A percentile compares a stretch with the other conserved stretches of the same genome.
phyloP scores from a whole-genome alignment of 2,113 vertebrate species.

The Cephalopterus ornatus region DNA sequence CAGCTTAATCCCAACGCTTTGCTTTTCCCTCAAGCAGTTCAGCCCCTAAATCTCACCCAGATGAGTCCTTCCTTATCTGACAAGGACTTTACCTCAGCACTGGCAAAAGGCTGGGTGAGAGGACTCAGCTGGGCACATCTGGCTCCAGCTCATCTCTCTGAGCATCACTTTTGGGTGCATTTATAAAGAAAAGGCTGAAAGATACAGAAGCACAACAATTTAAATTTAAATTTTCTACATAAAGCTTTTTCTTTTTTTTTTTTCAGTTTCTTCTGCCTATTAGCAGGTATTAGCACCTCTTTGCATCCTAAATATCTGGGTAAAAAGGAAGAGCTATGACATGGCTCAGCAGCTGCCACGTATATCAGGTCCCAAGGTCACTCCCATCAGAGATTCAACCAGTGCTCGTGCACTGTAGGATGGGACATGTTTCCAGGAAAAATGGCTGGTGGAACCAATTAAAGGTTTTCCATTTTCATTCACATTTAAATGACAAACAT shows the following conservation, averaged over 20 bases:
- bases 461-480: not conserved
- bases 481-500: not conserved
- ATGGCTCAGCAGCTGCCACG: not conserved
- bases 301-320: not conserved
- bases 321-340: not conserved
- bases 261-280: not conserved
- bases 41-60: not conserved
- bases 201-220: not conserved
- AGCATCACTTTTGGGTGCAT: not conserved
- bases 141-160: not conserved
- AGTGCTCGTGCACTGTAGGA: rapidly evolving
- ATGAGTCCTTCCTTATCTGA: not conserved
- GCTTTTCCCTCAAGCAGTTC: not conserved
- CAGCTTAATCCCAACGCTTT: not conserved
- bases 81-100: not conserved
- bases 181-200: not conserved
- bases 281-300: not conserved
- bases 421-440: not conserved
- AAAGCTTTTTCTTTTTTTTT: not conserved
- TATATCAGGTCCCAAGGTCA: not conserved
- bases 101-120: not conserved
- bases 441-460: not conserved
- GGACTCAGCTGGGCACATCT: not conserved
- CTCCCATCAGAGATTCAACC: not conserved
- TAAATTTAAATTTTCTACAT: not conserved